Base-by-base conservation (phyloP, 2,888 invertebrate species). In the Anticlea derivata region DNA sequence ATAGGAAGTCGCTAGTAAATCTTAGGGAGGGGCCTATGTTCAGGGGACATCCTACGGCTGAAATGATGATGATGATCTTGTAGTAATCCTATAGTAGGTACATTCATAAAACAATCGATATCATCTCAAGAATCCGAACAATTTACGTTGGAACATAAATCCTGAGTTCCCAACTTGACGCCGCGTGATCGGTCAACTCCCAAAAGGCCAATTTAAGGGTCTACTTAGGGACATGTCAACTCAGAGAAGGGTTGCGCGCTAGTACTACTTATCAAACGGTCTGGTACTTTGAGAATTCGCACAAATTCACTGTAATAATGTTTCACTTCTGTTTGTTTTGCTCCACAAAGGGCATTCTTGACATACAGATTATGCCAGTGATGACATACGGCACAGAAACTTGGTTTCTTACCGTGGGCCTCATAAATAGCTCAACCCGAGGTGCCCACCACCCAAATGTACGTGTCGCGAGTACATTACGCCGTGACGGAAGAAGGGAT, bases 171-270 rank as follows among this genome's bases (percentile, higher is more conserved):
- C 44, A 24, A 41, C 45, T 49, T 39, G 33, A 46, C 38, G 35
- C 13, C 57, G 44, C 53, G 50, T 57, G 61, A 58, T 61, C 63
- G 58, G 63, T 60, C 64, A 58, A 51, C 55, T 68, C 75, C 68
- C 73, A 54, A 66, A 66, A 64, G 75, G 59, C 63, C 70, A 72
- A 75, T 75, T 74, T 68, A 56, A 61, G 54, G 60, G 60, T 17
- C 65, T 52, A 55, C 56, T 60, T 60, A 62, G 52, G 50, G 58
- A 51, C 56, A 54, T 66, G 74, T 70, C 74, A 70, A 64, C 60
- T 55, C 56, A 67, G 75, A 75, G 67, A 68, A 75, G 74, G 73
- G 75, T 75, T 34, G 30, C 48, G 30, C 27, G 7, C 23, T 26
- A 44, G n/a, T 22, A 33, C 41, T 46, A 50, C 41, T 13, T 51